Evolutionary conservation across 2,113 vertebrate genomes (phyloP).

Genomic region (Cygnus atratus): DNA sequence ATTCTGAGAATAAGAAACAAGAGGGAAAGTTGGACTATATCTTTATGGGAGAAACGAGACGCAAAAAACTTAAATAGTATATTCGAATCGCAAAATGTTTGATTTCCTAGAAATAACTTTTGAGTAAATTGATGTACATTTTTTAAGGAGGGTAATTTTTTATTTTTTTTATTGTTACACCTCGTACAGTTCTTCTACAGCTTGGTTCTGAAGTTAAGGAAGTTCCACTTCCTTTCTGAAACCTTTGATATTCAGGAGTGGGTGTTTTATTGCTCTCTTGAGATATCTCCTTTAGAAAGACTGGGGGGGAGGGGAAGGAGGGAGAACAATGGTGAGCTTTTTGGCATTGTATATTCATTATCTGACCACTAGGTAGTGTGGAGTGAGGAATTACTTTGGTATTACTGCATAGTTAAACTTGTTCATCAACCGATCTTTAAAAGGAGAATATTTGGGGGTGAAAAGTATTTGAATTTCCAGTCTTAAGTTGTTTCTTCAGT

Average conservation of each 20-base stretch:
- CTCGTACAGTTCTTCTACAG: not conserved
- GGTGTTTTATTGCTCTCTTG: constrained; percentile 15
- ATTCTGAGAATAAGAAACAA: not conserved
- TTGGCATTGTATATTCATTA: not conserved
- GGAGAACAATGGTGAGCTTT: not conserved
- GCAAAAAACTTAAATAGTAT: not conserved
- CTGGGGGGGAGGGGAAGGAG: not conserved
- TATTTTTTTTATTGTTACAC: not conserved
- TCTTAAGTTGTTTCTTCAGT: constrained; percentile 3
- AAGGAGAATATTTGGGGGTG: not conserved
- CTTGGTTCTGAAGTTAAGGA: constrained; percentile 2
- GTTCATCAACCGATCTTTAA: constrained; percentile 21
- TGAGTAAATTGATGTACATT: not conserved
- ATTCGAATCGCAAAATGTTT: not conserved
- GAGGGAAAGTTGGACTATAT: not conserved
- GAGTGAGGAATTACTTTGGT: not conserved
- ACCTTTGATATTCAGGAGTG: not conserved
- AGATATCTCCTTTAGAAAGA: not conserved
- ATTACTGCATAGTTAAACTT: not conserved
- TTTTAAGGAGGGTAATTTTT: not conserved
- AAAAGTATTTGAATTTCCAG: constrained; percentile 27
- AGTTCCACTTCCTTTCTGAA: not conserved
- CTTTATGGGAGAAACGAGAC: not conserved
- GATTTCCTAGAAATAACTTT: not conserved
- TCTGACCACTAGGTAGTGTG: not conserved